Conservation (phyloP, 23 tunicate species). For the Botrylloides violaceus region DNA sequence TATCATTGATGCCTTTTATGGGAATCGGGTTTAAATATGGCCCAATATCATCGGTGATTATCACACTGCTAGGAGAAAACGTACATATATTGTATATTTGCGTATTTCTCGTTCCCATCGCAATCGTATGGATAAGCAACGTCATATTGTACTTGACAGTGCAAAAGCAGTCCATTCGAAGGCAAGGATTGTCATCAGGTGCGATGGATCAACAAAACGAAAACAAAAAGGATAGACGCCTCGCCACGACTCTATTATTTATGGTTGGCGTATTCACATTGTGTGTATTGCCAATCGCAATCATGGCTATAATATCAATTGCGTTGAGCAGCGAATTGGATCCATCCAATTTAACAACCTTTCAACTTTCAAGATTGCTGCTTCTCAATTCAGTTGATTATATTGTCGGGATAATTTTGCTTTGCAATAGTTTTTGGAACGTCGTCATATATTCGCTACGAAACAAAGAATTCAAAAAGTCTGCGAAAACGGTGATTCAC, state of each 20-base stretch:
- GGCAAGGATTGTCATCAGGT: conserved; percentile 14
- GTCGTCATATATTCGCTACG: conserved; percentile 35
- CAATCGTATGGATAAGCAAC: conserved; percentile 40
- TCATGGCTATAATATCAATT: neutral
- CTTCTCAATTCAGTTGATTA: conserved; percentile 15
- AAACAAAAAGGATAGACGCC: conserved; percentile 17
- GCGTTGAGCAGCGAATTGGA: neutral
- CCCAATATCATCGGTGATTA: conserved; percentile 11
- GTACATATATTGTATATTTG: conserved; percentile 25
- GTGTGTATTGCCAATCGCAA: conserved; percentile 18
- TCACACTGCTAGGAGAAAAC: conserved; percentile 5
- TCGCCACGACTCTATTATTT: conserved; percentile 28
- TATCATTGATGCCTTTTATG: conserved; percentile 33
- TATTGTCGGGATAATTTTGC: conserved; percentile 14
- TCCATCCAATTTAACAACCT: neutral
- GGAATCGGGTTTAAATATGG: conserved; percentile 22
- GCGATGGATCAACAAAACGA: neutral
- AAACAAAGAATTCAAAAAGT: conserved; percentile 28
- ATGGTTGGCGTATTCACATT: conserved; percentile 55
- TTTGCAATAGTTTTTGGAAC: conserved; percentile 52
- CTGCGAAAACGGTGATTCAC: no score
- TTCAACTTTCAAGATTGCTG: neutral
- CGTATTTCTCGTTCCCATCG: conserved; percentile 31
- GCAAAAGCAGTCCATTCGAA: conserved; percentile 19
- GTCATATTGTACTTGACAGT: conserved; percentile 13